Conservation (phyloP, 2,888 invertebrate species). For the Philonicus albiceps region DNA sequence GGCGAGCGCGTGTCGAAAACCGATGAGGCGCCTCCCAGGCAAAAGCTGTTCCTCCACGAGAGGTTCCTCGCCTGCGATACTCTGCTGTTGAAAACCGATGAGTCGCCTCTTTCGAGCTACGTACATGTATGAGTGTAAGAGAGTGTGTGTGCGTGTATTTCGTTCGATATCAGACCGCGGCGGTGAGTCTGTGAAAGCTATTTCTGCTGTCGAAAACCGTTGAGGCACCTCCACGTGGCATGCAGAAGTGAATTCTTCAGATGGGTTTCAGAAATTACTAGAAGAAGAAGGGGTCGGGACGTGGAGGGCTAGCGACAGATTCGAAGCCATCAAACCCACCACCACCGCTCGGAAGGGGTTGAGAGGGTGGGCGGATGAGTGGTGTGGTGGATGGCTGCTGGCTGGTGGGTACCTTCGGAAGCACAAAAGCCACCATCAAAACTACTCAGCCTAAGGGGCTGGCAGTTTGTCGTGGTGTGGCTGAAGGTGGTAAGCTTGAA, state of each 20-base stretch:
- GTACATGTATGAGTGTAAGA: not conserved
- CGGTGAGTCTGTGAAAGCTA: not conserved
- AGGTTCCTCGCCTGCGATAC: not conserved
- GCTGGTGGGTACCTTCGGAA: not conserved
- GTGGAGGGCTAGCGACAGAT: not conserved
- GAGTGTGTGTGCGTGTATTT: not conserved
- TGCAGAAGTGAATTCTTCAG: not conserved
- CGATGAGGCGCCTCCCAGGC: not conserved
- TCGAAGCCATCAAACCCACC: not conserved
- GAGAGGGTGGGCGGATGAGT: not conserved
- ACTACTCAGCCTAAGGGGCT: not conserved
- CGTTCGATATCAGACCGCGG: not conserved
- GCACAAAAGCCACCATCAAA: constrained; percentile 16
- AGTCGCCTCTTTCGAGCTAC: not conserved
- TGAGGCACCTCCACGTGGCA: constrained; percentile 6
- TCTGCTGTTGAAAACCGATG: not conserved
- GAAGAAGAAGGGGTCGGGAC: not conserved
- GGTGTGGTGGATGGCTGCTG: not conserved
- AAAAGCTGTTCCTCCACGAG: not conserved
- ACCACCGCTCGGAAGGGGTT: not conserved
- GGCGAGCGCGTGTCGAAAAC: constrained; percentile 22
- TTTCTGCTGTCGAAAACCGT: not conserved
- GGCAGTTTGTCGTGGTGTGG: not conserved
- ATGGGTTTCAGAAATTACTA: not conserved
- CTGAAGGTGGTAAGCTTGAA: not conserved